A percentile compares a stretch with the other conserved stretches of the same genome.
Evolutionary conservation across 2,113 vertebrate genomes (phyloP).

Genomic region (Morone chrysops): DNA sequence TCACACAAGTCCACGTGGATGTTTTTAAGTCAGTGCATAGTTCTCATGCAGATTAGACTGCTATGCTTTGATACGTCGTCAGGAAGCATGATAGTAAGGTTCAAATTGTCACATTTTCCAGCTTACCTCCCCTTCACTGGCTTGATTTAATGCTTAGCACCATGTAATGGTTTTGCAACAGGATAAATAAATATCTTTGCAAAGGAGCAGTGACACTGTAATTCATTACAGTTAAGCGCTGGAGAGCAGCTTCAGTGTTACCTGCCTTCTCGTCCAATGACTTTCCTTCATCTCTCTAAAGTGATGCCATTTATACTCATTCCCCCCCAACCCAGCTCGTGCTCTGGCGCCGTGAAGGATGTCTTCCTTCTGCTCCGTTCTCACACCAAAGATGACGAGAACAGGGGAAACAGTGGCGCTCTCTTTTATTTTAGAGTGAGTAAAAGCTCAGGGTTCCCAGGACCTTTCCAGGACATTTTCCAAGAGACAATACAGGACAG

Average conservation of each 20-base stretch:
- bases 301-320: constrained; percentile 66
- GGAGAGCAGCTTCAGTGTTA: constrained; percentile 91
- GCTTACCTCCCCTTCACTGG: constrained; percentile 88
- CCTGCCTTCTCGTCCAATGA: constrained; percentile 89
- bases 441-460: background rate
- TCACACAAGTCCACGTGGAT: constrained; percentile 84
- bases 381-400: background rate
- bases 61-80: constrained; percentile 92
- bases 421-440: background rate
- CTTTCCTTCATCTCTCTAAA: constrained; percentile 79
- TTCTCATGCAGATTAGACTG: constrained; percentile 98
- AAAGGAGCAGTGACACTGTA: constrained; percentile 88
- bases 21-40: constrained; percentile 95
- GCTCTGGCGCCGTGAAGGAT: constrained; percentile 23
- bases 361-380: constrained; percentile 30
- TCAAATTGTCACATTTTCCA: constrained; percentile 85
- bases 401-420: background rate
- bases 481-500: too few species aligned
- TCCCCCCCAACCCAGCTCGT: constrained; percentile 1
- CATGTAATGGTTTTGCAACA: constrained; percentile 93
- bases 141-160: constrained; percentile 96
- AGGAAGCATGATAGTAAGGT: constrained; percentile 92
- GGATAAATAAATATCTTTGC: constrained; percentile 88
- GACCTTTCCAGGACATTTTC: too few species aligned
- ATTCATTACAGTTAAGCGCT: constrained; percentile 72